Conservation (phyloP, 2,113 vertebrate genomes). For the Oriolus oriolus region DNA sequence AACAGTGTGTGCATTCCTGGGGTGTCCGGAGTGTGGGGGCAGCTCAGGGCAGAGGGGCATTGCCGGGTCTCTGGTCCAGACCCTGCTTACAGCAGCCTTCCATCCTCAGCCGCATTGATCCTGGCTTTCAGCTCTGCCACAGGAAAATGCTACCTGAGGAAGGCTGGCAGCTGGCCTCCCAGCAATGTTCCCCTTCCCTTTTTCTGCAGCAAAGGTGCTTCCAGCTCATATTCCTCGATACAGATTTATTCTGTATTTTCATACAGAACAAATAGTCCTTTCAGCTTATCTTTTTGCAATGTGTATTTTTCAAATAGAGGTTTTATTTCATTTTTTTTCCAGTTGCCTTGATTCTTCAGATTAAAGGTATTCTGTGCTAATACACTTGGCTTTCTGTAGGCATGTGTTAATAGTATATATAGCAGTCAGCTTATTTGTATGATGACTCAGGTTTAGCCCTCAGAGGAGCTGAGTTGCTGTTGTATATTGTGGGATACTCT, state of each 20-base stretch:
- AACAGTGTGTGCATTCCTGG: fast-evolving
- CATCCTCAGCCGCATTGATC: neutral
- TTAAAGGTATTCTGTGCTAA: neutral
- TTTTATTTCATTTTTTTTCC: neutral
- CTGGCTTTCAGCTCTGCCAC: neutral
- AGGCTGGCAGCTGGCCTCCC: neutral
- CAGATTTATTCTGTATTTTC: neutral
- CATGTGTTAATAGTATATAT: neutral
- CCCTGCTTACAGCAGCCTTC: neutral
- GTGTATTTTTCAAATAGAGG: neutral
- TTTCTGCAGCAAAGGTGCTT: neutral
- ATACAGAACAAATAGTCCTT: neutral
- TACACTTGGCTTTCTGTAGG: neutral
- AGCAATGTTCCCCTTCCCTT: fast-evolving
- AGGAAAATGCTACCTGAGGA: neutral
- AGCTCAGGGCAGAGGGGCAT: neutral
- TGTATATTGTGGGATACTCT: neutral
- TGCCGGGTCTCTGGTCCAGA: neutral
- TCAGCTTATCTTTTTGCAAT: neutral
- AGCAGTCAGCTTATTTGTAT: neutral
- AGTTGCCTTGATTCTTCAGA: neutral
- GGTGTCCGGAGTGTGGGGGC: fast-evolving
- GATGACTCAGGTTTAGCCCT: neutral
- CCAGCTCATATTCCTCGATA: neutral
- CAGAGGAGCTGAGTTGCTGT: neutral